Percentiles rank a stretch among this genome's conserved stretches.
phyloP scores from a whole-genome alignment of 2,797 vertebrate genomes.

The Acipenser ruthenus region DNA sequence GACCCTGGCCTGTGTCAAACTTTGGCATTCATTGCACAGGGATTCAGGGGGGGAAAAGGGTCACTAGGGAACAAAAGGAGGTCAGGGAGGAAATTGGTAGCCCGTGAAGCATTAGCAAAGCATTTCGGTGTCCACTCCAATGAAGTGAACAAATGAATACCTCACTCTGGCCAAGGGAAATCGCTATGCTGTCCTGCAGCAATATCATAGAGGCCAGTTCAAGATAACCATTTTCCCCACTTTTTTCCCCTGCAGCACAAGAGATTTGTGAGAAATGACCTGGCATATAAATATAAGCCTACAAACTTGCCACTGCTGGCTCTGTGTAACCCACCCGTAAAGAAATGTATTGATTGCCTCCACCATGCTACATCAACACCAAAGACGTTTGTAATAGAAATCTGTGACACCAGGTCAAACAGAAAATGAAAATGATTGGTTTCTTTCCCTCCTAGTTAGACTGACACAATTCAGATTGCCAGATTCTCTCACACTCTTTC shows the following conservation, averaged over 20 bases:
- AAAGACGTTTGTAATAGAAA: conserved; percentile 32
- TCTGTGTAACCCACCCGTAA: conserved; percentile 11
- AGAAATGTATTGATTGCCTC: conserved; percentile 24
- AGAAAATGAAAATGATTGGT: conserved; percentile 44
- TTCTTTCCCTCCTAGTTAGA: conserved; percentile 41
- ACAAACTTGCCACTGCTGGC: conserved; percentile 13
- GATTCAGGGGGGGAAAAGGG: conserved; percentile 58
- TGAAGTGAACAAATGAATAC: conserved; percentile 74
- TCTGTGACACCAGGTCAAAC: conserved; percentile 27
- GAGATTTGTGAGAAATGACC: conserved; percentile 32
- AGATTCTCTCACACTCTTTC: conserved; percentile 42
- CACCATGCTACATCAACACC: conserved; percentile 27
- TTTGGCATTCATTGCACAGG: conserved; percentile 74
- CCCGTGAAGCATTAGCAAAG: conserved; percentile 78
- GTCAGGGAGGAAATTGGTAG: conserved; percentile 85
- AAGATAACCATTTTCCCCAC: conserved; percentile 11
- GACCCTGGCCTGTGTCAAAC: conserved; percentile 64
- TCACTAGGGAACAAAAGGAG: conserved; percentile 74
- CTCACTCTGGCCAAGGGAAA: conserved; percentile 44
- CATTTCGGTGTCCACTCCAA: conserved; percentile 62
- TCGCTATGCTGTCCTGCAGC: conserved; percentile 12
- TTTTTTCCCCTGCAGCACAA: conserved; percentile 8
- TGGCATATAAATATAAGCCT: conserved; percentile 10
- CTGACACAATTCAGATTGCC: conserved; percentile 58
- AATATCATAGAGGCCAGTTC: conserved; percentile 10